Conservation (phyloP, 2,888 invertebrate genomes). For the Ferdinandea cuprea region DNA sequence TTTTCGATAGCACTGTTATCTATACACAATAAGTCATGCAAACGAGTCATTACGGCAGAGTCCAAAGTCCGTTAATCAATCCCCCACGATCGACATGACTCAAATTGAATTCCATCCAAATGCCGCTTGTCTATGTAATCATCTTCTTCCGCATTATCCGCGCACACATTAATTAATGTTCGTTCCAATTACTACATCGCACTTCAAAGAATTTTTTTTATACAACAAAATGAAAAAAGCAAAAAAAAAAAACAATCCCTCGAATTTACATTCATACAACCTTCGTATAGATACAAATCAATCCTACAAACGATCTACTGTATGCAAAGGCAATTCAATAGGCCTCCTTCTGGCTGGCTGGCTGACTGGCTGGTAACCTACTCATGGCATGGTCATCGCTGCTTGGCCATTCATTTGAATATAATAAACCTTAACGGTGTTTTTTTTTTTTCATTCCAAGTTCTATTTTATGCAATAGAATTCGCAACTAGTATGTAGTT, state of each 20-base stretch:
- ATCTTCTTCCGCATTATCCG: neutral
- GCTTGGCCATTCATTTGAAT: constrained; percentile 26
- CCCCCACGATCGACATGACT: neutral
- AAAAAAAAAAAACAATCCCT: neutral
- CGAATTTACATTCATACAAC: neutral
- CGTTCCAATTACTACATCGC: constrained; percentile 13
- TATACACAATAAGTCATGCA: no score
- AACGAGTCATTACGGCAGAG: no score
- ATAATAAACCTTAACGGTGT: constrained; percentile 19
- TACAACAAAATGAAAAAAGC: neutral
- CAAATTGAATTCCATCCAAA: neutral
- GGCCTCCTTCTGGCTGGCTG: neutral
- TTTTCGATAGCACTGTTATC: no score
- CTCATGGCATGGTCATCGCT: neutral
- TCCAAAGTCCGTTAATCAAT: no score
- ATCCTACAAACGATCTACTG: constrained; percentile 9
- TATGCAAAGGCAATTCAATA: neutral
- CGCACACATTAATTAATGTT: constrained; percentile 6
- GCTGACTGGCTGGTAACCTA: neutral
- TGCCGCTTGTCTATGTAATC: neutral
- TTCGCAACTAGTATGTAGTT: neutral
- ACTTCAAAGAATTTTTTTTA: constrained; percentile 23
- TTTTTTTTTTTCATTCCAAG: no score
- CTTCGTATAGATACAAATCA: constrained; percentile 24
- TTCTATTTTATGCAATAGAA: constrained; percentile 15